phyloP scores from a whole-genome alignment of 2,797 vertebrate species.

The Atherinosoma microstoma region DNA sequence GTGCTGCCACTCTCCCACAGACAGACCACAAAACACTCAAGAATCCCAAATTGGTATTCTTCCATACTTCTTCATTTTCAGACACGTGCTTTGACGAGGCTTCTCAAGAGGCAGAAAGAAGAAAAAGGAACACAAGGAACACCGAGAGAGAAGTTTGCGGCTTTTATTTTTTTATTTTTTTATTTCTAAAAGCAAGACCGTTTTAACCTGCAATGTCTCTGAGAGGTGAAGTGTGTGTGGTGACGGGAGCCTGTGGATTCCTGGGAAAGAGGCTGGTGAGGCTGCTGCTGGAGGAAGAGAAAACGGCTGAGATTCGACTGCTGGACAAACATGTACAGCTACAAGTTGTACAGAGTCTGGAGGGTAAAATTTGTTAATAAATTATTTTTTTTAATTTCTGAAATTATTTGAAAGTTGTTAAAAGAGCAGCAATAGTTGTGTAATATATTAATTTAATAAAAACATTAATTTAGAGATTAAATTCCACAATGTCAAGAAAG shows the following conservation, averaged over 20 bases:
- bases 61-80: background rate
- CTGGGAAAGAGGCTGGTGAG: conserved; percentile 87
- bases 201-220: conserved; percentile 76
- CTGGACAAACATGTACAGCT: conserved; percentile 85
- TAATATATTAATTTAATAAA: background rate
- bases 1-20: conserved; percentile 3
- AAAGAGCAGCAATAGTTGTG: background rate
- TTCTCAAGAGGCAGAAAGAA: background rate
- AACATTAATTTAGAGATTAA: background rate
- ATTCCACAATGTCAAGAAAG: background rate
- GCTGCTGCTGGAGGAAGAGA: conserved; percentile 88
- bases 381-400: too few relatives aligned
- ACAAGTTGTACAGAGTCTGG: conserved; percentile 70
- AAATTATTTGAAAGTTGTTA: background rate
- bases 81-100: background rate
- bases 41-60: background rate
- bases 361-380: conserved; percentile 72
- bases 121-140: background rate
- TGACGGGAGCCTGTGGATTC: conserved; percentile 94
- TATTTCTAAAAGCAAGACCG: background rate
- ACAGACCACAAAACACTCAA: conserved; percentile 3
- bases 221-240: conserved; percentile 86
- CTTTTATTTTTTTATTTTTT: background rate
- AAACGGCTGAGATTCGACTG: conserved; percentile 85
- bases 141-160: background rate